These are phyloP conservation scores for Caenorhabditis sp. DNA, from an alignment of 2,888 invertebrate genomes.

Conservation along the genomic window DNA sequence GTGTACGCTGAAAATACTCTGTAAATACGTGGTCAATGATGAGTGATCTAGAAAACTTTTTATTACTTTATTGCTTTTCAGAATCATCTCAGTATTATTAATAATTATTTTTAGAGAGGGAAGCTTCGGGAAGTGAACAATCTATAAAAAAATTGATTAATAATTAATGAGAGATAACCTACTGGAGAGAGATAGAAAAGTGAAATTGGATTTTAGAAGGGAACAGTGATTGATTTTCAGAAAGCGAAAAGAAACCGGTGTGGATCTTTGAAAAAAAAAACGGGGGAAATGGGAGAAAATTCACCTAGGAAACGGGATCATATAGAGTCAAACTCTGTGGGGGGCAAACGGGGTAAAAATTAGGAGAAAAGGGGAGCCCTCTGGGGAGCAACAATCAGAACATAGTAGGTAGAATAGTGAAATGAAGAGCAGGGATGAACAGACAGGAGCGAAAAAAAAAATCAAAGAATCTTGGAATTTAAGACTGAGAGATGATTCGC, in stretches of 20 bases:
- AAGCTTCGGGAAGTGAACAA: too few relatives aligned
- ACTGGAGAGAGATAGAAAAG: slow-evolving; percentile 7
- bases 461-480: slow-evolving; percentile 4
- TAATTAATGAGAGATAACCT: background rate
- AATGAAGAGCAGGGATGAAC: background rate
- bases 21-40: slow-evolving; percentile 6
- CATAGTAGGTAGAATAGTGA: too few relatives aligned
- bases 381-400: too few relatives aligned
- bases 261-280: too few relatives aligned
- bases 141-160: background rate
- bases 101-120: slow-evolving; percentile 2
- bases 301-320: slow-evolving; percentile 19
- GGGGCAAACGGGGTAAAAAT: slow-evolving; percentile 12
- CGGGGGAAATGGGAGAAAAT: background rate
- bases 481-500: slow-evolving; percentile 17
- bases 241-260: slow-evolving; percentile 13
- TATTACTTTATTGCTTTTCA: background rate
- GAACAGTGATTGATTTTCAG: too few relatives aligned
- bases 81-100: background rate
- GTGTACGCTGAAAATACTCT: background rate
- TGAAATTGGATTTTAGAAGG: slow-evolving; percentile 3
- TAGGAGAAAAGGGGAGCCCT: background rate
- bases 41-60: background rate
- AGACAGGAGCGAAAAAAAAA: background rate
- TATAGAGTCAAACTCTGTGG: slow-evolving; percentile 23